Conservation (phyloP, 2,888 invertebrate species). For the Tetropium fuscum region DNA sequence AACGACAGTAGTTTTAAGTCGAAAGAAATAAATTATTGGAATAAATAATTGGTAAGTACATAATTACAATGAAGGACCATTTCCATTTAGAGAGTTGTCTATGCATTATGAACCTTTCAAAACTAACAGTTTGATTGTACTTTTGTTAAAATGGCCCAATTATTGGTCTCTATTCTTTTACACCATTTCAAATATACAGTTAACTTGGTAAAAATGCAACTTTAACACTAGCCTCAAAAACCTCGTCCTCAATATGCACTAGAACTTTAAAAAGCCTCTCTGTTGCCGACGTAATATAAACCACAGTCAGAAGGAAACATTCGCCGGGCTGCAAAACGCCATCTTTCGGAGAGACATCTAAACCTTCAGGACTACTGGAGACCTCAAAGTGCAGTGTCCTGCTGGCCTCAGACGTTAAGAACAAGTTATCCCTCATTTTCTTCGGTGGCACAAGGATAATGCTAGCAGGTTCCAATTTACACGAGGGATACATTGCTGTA, state of each 20-base stretch:
- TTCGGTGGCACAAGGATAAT: slow-evolving; percentile 49
- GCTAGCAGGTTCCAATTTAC: slow-evolving; percentile 48
- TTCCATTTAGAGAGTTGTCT: too few species aligned
- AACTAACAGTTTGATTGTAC: too few species aligned
- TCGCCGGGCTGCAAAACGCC: slow-evolving; percentile 48
- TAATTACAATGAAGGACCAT: too few species aligned
- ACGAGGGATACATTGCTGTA: slow-evolving; percentile 28
- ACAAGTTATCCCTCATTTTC: slow-evolving; percentile 48
- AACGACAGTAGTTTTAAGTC: too few species aligned
- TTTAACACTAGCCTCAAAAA: slow-evolving; percentile 54
- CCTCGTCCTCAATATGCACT: slow-evolving; percentile 54
- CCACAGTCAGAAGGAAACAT: slow-evolving; percentile 46
- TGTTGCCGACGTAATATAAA: slow-evolving; percentile 34
- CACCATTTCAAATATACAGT: too few species aligned
- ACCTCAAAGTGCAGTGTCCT: slow-evolving; percentile 42
- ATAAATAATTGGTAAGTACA: too few species aligned
- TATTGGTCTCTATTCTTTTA: too few species aligned
- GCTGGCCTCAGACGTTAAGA: slow-evolving; percentile 45
- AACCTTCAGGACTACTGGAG: slow-evolving; percentile 37
- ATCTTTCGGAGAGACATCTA: slow-evolving; percentile 42
- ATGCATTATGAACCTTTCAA: too few species aligned
- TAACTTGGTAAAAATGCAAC: slow-evolving; percentile 33
- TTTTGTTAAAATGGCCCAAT: too few species aligned
- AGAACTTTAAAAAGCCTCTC: slow-evolving; percentile 45
- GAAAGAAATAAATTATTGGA: too few species aligned